These are phyloP conservation scores for Rhabdophis nuchalis DNA, from an alignment of 2,797 vertebrate genomes.

Conservation along the genomic window DNA sequence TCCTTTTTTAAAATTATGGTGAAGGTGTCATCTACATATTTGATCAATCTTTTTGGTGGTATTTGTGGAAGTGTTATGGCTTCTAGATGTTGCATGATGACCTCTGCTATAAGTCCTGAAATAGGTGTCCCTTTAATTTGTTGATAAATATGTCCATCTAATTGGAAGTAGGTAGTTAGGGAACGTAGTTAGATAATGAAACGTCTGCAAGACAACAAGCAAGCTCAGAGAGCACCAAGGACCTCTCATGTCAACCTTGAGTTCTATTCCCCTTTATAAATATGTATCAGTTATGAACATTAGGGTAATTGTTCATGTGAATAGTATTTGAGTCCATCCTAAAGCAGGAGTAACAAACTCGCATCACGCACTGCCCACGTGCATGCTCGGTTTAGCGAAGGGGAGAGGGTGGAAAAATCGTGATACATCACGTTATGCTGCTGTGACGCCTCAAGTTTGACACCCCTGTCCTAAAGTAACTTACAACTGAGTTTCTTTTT, in stretches of 20 bases:
- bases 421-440: too few relatives aligned
- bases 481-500: not conserved
- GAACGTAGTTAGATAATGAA: not conserved
- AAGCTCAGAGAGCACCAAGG: not conserved
- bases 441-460: too few relatives aligned
- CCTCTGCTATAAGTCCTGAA: not conserved
- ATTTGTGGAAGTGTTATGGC: not conserved
- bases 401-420: too few relatives aligned
- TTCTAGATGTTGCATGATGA: not conserved
- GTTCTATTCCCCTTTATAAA: not conserved
- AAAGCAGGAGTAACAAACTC: too few relatives aligned
- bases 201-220: not conserved
- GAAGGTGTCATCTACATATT: not conserved
- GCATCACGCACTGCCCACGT: too few relatives aligned
- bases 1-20: not conserved
- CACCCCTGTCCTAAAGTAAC: not conserved
- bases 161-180: not conserved
- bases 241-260: not conserved
- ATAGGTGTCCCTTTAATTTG: not conserved
- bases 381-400: too few relatives aligned
- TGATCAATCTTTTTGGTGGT: not conserved
- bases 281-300: not conserved
- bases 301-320: not conserved
- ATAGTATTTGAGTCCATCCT: not conserved
- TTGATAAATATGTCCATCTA: not conserved